phyloP scores from a whole-genome alignment of 2,888 invertebrate species.

The Lepetodrilus schrolli region DNA sequence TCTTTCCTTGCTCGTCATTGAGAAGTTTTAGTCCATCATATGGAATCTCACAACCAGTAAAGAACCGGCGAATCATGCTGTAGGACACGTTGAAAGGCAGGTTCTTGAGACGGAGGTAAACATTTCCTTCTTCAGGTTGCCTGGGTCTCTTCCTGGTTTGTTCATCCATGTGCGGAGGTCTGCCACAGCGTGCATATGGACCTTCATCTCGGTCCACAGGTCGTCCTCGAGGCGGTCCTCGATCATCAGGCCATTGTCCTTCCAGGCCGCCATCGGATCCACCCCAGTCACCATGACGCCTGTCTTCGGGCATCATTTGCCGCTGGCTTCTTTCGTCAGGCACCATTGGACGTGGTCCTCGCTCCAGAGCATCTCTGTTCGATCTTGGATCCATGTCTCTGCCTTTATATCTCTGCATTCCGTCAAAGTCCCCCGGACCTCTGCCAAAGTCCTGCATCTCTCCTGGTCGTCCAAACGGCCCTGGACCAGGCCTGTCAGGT shows the following conservation, averaged over 20 bases:
- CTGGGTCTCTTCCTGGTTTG: constrained; percentile 8
- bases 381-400: background rate
- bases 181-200: background rate
- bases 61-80: constrained; percentile 87
- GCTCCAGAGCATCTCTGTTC: background rate
- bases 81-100: constrained; percentile 84
- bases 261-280: constrained; percentile 27
- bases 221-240: background rate
- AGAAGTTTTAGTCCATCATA: constrained; percentile 90
- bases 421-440: constrained; percentile 35
- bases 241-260: constrained; percentile 1
- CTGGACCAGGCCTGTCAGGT: constrained; percentile 15
- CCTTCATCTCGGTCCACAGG: background rate
- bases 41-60: constrained; percentile 84
- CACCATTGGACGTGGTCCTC: constrained; percentile 1
- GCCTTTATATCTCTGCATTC: background rate
- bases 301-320: too few relatives aligned
- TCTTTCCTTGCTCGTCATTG: constrained; percentile 85
- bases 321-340: too few relatives aligned
- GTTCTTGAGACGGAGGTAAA: constrained; percentile 35
- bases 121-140: constrained; percentile 15
- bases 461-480: constrained; percentile 5
- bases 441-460: constrained; percentile 34
- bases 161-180: background rate
- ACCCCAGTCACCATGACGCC: background rate